A percentile compares a stretch with the other conserved stretches of the same genome.
Evolutionary conservation across 2,113 vertebrate species (phyloP).

Genomic region (Prunella himalayana): DNA sequence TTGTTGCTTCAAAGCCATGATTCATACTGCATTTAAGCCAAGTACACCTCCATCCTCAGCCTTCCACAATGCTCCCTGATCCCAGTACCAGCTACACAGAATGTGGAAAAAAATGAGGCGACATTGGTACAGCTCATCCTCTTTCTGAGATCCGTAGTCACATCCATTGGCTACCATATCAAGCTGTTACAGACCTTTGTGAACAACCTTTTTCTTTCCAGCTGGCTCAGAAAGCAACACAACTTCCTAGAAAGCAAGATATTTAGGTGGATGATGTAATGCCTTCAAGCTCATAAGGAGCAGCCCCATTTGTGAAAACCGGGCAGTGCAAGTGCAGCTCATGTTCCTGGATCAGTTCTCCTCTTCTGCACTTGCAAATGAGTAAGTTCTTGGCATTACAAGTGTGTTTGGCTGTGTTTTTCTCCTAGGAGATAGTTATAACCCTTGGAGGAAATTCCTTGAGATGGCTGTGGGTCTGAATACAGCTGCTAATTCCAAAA

Average conservation of each 20-base stretch:
- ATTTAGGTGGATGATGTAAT: neutral
- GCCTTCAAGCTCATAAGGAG: neutral
- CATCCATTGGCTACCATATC: neutral
- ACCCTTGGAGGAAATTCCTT: neutral
- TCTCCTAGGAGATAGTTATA: slow-evolving; percentile 35
- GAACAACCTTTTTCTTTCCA: neutral
- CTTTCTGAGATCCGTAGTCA: neutral
- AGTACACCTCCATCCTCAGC: neutral
- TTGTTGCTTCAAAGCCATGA: neutral
- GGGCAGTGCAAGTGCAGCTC: neutral
- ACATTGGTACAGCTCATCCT: neutral
- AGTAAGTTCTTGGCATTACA: neutral
- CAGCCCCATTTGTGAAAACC: neutral
- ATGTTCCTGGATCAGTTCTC: neutral
- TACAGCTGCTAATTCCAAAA: neutral
- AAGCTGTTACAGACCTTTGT: neutral
- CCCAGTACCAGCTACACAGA: neutral
- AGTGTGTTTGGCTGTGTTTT: slow-evolving; percentile 2
- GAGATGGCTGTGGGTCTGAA: neutral
- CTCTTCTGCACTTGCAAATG: neutral
- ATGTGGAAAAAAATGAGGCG: neutral
- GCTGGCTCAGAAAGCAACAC: neutral
- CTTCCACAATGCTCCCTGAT: neutral
- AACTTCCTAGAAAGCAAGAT: neutral
- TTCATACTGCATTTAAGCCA: neutral